These are phyloP conservation scores for Leptinotarsa peninsularis DNA, from an alignment of 2,888 invertebrate genomes.

Conservation along the genomic window DNA sequence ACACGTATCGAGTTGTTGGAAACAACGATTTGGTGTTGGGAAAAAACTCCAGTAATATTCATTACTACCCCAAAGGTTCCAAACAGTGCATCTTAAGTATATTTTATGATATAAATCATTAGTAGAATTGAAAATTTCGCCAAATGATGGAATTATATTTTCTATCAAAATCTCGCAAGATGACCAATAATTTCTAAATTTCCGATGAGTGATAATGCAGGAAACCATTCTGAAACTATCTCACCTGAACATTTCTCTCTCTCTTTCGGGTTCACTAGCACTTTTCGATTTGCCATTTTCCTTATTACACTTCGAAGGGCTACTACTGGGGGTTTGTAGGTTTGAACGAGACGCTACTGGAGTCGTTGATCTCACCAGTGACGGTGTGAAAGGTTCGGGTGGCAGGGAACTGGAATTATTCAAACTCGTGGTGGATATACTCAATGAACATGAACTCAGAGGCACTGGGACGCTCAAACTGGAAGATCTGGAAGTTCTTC, in stretches of 20 bases:
- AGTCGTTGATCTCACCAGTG: slow-evolving; percentile 63
- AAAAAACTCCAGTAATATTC: no score
- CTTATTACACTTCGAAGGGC: slow-evolving; percentile 55
- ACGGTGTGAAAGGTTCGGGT: slow-evolving; percentile 63
- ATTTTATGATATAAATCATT: no score
- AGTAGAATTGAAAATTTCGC: no score
- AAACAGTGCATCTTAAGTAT: no score
- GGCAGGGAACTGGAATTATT: slow-evolving; percentile 57
- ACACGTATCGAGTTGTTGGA: no score
- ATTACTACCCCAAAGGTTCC: no score
- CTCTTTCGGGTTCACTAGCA: slow-evolving; percentile 69
- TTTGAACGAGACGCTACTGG: slow-evolving; percentile 60
- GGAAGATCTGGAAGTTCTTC: slow-evolving; percentile 53
- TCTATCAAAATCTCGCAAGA: no score
- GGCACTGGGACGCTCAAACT: slow-evolving; percentile 67
- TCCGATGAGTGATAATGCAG: no score
- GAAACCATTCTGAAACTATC: background rate
- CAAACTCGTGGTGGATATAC: slow-evolving; percentile 63
- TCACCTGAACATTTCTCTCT: slow-evolving; percentile 66
- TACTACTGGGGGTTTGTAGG: slow-evolving; percentile 59
- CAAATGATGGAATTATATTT: no score
- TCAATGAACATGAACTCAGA: slow-evolving; percentile 62
- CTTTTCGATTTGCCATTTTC: slow-evolving; percentile 66
- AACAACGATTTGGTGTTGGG: no score
- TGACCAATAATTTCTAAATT: no score